Evolutionary conservation across 2,797 vertebrate species (phyloP).

Genomic region (Trematomus bernacchii): DNA sequence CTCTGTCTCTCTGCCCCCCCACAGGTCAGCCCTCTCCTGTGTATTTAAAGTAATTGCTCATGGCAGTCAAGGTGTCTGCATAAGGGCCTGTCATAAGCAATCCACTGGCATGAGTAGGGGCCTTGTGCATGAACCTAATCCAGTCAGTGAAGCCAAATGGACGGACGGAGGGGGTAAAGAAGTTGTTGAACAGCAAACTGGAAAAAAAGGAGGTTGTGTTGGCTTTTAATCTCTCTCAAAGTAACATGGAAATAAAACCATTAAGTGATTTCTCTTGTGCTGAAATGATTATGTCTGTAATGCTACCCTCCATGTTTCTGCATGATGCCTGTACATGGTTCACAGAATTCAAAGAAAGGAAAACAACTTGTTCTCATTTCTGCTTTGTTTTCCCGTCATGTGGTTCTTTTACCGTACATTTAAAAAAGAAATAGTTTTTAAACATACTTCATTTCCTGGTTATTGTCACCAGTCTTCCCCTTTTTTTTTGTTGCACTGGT

Average conservation of each 20-base stretch:
- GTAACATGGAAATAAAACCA: constrained; percentile 39
- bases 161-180: constrained; percentile 51
- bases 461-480: background rate
- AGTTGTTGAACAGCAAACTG: constrained; percentile 54
- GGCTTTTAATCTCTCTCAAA: constrained; percentile 51
- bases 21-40: constrained; percentile 71
- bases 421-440: background rate
- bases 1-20: constrained; percentile 24
- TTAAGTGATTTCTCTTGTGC: constrained; percentile 7
- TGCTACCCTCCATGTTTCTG: background rate
- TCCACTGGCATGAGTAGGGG: constrained; percentile 76
- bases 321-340: background rate
- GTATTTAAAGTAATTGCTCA: constrained; percentile 79
- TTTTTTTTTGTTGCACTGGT: constrained; percentile 10
- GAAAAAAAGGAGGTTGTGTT: constrained; percentile 25
- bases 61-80: constrained; percentile 82
- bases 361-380: constrained; percentile 31
- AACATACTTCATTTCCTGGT: background rate
- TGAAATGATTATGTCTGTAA: constrained; percentile 10
- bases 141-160: constrained; percentile 68
- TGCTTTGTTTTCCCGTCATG: constrained; percentile 31
- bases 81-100: constrained; percentile 84
- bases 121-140: constrained; percentile 79
- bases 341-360: constrained; percentile 5
- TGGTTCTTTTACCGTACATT: background rate